Evolutionary conservation across 2,797 vertebrate species (phyloP).

Genomic region (Arvicola amphibius): DNA sequence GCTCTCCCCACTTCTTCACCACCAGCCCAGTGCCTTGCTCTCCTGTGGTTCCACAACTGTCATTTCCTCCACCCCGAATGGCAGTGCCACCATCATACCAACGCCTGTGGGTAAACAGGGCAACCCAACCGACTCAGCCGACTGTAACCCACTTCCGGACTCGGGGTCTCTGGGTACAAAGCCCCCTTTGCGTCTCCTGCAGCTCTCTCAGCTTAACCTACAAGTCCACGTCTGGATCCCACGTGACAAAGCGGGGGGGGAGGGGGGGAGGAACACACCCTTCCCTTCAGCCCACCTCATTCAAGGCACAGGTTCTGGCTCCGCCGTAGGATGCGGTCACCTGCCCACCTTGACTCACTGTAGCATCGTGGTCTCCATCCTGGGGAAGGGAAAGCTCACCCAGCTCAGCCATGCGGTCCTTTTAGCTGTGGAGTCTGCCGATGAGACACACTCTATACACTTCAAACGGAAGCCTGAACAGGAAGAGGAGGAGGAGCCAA

Average conservation of each 20-base stretch:
- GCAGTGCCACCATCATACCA: background rate
- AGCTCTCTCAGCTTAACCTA: background rate
- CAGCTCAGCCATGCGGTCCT: background rate
- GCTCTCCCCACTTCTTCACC: background rate
- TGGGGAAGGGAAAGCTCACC: background rate
- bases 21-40: conserved; percentile 49
- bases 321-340: background rate
- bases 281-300: fast-evolving
- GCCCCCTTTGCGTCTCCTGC: background rate
- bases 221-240: background rate
- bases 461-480: background rate
- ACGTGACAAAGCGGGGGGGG: background rate
- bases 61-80: background rate
- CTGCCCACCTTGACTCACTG: background rate
- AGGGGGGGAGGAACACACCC: background rate
- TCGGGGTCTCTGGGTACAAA: background rate
- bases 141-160: background rate
- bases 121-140: background rate
- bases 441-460: conserved; percentile 25
- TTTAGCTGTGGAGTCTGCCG: background rate
- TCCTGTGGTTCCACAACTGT: background rate
- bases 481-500: background rate
- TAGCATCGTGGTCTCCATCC: background rate
- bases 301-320: background rate
- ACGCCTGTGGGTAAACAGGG: background rate